These are phyloP conservation scores for Caenorhabditis briggsae DNA, from an alignment of 1,140 invertebrate species.

Conservation along the genomic window DNA sequence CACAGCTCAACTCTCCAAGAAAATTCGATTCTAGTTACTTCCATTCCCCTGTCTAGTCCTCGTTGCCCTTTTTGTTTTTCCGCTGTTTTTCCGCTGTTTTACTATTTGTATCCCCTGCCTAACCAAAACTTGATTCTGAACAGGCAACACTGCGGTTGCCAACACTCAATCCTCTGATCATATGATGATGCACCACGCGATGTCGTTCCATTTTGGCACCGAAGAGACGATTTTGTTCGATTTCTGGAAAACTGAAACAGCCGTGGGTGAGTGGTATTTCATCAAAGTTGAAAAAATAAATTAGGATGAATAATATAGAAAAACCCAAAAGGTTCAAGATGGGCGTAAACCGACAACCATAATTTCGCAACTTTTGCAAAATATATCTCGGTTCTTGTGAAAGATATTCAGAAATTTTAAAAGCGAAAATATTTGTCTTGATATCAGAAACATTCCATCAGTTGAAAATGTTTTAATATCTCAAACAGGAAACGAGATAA, in stretches of 20 bases:
- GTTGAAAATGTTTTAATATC: too few relatives aligned
- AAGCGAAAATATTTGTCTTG: too few relatives aligned
- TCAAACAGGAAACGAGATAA: too few relatives aligned
- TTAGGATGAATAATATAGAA: too few relatives aligned
- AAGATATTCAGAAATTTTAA: too few relatives aligned
- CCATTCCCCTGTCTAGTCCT: not conserved
- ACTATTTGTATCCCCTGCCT: not conserved
- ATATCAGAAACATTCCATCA: too few relatives aligned
- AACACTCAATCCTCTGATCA: not conserved
- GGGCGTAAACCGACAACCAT: too few relatives aligned
- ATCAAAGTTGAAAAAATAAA: not conserved
- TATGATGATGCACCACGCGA: conserved; percentile 65
- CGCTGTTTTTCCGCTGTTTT: not conserved
- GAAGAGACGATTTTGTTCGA: conserved; percentile 73
- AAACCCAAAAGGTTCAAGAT: too few relatives aligned
- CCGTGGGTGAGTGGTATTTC: conserved; percentile 67
- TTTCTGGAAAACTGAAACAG: conserved; percentile 71
- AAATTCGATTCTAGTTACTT: not conserved
- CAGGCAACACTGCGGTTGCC: conserved; percentile 25
- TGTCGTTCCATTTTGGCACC: conserved; percentile 76
- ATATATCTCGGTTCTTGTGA: too few relatives aligned
- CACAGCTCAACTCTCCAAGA: too few relatives aligned
- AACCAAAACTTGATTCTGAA: conserved; percentile 11
- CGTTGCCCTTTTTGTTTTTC: not conserved
- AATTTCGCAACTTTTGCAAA: too few relatives aligned